Percentiles rank a stretch among this genome's conserved stretches.
Conservation (phyloP, 2,888 invertebrate species). For the Subacronicta megacephala region DNA sequence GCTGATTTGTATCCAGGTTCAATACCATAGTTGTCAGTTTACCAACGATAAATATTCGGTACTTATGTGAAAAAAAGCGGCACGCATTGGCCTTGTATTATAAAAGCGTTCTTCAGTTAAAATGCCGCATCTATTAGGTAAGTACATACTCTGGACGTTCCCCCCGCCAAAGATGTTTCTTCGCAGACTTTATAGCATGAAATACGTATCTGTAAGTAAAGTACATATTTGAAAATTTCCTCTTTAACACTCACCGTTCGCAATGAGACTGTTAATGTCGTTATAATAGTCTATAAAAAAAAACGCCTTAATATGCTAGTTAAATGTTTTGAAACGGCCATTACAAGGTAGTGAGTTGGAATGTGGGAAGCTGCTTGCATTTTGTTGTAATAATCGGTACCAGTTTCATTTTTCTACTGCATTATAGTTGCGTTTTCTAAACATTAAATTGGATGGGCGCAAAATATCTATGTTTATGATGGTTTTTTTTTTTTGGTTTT, state of each 20-base stretch:
- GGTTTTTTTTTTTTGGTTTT: no score
- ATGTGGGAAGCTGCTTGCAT: slow-evolving; percentile 14
- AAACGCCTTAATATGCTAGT: slow-evolving; percentile 55
- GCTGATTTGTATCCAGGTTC: no score
- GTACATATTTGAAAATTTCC: slow-evolving; percentile 74
- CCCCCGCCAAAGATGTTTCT: slow-evolving; percentile 65
- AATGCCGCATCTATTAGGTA: slow-evolving; percentile 61
- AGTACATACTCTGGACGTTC: slow-evolving; percentile 3
- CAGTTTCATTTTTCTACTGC: no score
- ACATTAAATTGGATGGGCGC: no score
- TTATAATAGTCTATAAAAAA: slow-evolving; percentile 69
- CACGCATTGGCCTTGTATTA: no score
- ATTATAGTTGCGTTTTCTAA: no score
- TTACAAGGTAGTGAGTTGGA: slow-evolving; percentile 41
- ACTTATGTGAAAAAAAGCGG: no score
- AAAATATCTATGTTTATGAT: no score
- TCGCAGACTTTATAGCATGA: slow-evolving; percentile 75
- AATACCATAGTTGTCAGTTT: no score
- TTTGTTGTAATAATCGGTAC: neutral
- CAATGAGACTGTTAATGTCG: slow-evolving; percentile 68
- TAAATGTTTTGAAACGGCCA: slow-evolving; percentile 41
- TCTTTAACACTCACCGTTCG: slow-evolving; percentile 63
- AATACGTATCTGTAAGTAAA: slow-evolving; percentile 69
- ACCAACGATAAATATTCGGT: no score
- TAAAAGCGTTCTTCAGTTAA: no score